phyloP scores from a whole-genome alignment of 2,888 invertebrate genomes.

The Lampropteryx suffumata region DNA sequence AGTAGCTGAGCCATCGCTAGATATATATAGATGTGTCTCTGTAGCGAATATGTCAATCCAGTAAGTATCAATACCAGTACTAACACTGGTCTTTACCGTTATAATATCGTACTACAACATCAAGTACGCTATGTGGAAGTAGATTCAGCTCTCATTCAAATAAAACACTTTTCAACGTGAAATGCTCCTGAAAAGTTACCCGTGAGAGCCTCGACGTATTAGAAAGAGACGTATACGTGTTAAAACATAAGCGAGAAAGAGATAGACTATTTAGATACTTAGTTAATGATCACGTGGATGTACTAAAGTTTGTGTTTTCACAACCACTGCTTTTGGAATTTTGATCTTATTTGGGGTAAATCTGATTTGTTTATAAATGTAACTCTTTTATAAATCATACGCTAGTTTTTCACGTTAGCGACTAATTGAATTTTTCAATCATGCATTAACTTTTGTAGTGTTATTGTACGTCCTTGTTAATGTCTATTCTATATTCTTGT shows the following conservation, averaged over 20 bases:
- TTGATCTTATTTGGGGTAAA: neutral
- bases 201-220: slow-evolving; percentile 12
- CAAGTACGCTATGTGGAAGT: slow-evolving; percentile 38
- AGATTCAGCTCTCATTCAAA: slow-evolving; percentile 42
- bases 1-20: too few species aligned
- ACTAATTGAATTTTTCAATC: too few species aligned
- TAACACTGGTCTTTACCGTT: too few species aligned
- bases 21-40: too few species aligned
- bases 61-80: too few species aligned
- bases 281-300: slow-evolving; percentile 30
- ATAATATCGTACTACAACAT: slow-evolving; percentile 27
- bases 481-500: too few species aligned
- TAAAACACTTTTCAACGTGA: slow-evolving; percentile 53
- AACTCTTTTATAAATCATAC: too few species aligned
- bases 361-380: too few species aligned
- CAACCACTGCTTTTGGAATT: slow-evolving; percentile 14
- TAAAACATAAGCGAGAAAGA: slow-evolving; percentile 20
- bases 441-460: too few species aligned
- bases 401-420: too few species aligned
- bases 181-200: slow-evolving; percentile 48
- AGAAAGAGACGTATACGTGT: slow-evolving; percentile 23
- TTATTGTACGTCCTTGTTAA: too few species aligned
- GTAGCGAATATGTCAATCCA: too few species aligned
- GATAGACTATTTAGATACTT: slow-evolving; percentile 16
- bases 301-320: slow-evolving; percentile 21